These are phyloP conservation scores for Silurus glanis DNA, from an alignment of 2,113 vertebrate species.

Conservation along the genomic window DNA sequence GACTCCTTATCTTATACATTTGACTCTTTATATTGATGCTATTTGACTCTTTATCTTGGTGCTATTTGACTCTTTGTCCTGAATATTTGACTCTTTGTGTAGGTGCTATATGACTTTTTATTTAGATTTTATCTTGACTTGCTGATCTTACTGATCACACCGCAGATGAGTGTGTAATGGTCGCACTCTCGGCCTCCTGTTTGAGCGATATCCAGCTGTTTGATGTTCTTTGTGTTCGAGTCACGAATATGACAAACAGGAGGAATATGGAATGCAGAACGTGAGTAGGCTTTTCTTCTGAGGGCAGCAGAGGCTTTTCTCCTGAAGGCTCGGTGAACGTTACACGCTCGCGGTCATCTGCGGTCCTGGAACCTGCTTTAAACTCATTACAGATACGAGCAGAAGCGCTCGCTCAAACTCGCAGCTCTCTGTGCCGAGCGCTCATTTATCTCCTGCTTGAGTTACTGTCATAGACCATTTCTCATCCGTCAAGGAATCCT, in stretches of 20 bases:
- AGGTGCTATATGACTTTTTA: not conserved
- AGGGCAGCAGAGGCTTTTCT: not conserved
- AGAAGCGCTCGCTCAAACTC: not conserved
- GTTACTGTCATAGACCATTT: slow-evolving; percentile 16
- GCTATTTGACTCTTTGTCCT: too few species aligned
- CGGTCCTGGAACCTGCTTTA: not conserved
- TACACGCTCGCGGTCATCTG: slow-evolving; percentile 14
- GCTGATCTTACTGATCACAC: not conserved
- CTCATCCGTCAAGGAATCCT: not conserved
- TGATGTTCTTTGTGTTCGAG: not conserved
- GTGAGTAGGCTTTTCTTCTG: too few species aligned
- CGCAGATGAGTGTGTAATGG: not conserved
- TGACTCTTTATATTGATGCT: too few species aligned
- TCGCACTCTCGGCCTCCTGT: not conserved
- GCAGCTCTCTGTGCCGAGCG: not conserved
- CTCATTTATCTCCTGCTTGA: not conserved
- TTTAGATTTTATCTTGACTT: not conserved
- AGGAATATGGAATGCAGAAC: not conserved
- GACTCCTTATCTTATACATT: too few species aligned
- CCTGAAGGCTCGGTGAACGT: not conserved
- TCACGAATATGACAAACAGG: not conserved
- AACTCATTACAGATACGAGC: not conserved
- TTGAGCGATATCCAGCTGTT: not conserved
- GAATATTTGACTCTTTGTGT: too few species aligned
- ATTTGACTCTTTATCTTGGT: too few species aligned